These are phyloP conservation scores for Cercocebus atys DNA, from an alignment of 2,113 vertebrate species.

Conservation along the genomic window DNA sequence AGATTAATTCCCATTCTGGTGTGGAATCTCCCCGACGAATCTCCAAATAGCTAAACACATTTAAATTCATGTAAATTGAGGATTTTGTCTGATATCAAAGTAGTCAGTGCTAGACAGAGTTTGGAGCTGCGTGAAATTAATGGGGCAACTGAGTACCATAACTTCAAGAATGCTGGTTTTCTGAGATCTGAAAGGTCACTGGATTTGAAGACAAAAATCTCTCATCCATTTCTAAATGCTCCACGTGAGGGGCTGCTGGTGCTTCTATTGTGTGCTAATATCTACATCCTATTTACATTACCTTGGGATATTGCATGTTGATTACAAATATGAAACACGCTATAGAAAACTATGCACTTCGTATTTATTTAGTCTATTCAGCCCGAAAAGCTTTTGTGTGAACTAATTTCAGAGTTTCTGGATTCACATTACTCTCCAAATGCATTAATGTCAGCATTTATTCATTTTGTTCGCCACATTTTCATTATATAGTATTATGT, in stretches of 20 bases:
- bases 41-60: neutral
- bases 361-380: neutral
- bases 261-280: neutral
- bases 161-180: neutral
- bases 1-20: neutral
- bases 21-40: neutral
- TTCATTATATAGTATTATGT: too few relatives aligned
- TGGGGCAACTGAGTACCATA: fast-evolving
- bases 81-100: neutral
- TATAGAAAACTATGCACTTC: neutral
- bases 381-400: neutral
- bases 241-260: neutral
- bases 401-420: neutral
- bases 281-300: fast-evolving
- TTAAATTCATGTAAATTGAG: neutral
- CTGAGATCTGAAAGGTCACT: neutral
- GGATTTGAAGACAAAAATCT: neutral
- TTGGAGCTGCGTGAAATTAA: neutral
- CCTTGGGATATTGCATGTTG: neutral
- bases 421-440: neutral
- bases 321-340: neutral
- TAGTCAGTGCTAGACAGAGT: neutral
- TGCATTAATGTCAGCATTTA: neutral
- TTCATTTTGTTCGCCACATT: neutral
- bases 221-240: neutral